These are phyloP conservation scores for Notothenia coriiceps DNA, from an alignment of 2,113 vertebrate species.

Conservation along the genomic window DNA sequence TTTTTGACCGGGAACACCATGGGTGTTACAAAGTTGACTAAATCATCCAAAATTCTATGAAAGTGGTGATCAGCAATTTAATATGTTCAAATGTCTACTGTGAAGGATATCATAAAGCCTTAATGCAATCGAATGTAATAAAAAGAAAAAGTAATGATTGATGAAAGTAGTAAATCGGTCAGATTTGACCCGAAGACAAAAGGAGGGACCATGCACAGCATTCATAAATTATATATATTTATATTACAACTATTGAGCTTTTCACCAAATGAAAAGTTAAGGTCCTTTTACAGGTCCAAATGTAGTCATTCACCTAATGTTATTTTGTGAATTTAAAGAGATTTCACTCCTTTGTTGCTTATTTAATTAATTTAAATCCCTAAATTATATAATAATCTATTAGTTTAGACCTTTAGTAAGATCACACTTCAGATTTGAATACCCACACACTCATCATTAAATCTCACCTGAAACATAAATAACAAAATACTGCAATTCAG, in stretches of 20 bases:
- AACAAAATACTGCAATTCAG: neutral
- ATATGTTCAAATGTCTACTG: too few species aligned
- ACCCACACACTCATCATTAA: neutral
- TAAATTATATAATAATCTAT: neutral
- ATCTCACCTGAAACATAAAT: neutral
- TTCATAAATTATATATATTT: neutral
- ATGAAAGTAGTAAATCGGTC: too few species aligned
- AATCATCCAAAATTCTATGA: too few species aligned
- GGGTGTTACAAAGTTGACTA: too few species aligned
- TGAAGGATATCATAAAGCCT: too few species aligned
- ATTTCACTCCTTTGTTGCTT: neutral
- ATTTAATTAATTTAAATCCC: neutral
- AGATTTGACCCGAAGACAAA: too few species aligned
- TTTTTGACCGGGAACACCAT: too few species aligned
- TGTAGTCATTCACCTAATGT: neutral
- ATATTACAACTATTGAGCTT: neutral
- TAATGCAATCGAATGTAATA: too few species aligned
- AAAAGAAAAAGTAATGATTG: too few species aligned
- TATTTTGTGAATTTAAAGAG: neutral
- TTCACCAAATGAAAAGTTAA: neutral
- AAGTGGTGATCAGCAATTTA: too few species aligned
- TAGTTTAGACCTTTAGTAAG: too few species aligned
- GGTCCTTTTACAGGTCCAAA: neutral
- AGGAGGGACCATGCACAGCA: too few species aligned
- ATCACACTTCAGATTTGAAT: neutral